These are phyloP conservation scores for Crossocerus cetratus DNA, from an alignment of 2,888 invertebrate species.

Conservation along the genomic window DNA sequence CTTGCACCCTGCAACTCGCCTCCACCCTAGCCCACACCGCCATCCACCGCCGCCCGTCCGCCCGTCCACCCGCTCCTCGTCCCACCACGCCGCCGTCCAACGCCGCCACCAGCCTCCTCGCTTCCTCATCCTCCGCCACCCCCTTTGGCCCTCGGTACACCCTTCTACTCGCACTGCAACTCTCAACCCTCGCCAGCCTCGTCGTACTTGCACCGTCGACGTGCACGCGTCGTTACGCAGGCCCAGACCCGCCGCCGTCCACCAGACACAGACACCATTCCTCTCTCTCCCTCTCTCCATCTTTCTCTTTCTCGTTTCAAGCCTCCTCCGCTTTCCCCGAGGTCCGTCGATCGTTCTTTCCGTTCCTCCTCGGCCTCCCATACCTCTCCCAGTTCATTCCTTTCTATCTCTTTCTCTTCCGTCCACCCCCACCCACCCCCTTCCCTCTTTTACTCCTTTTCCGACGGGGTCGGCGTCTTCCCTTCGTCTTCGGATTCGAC, in stretches of 20 bases:
- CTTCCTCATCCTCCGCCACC: constrained; percentile 39
- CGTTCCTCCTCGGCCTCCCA: constrained; percentile 31
- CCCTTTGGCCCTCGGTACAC: constrained; percentile 29
- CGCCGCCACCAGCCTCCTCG: constrained; percentile 26
- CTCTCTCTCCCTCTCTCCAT: constrained; percentile 12
- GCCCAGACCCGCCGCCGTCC: constrained; percentile 62
- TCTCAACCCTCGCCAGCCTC: constrained; percentile 54
- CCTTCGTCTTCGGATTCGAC: constrained; percentile 5
- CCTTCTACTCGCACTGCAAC: constrained; percentile 53
- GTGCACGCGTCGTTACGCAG: constrained; percentile 75
- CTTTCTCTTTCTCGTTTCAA: neutral
- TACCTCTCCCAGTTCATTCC: neutral
- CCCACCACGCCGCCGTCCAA: constrained; percentile 16
- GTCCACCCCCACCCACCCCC: constrained; percentile 18
- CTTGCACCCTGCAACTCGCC: constrained; percentile 56
- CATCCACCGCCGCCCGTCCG: constrained; percentile 33
- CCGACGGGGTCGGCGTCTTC: constrained; percentile 7
- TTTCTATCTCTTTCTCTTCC: neutral
- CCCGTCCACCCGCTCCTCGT: constrained; percentile 41
- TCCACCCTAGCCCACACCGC: constrained; percentile 35
- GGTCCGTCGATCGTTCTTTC: constrained; percentile 18
- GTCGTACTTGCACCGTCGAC: constrained; percentile 60
- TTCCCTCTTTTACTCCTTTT: constrained; percentile 10
- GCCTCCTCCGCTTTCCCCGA: neutral
- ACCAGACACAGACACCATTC: constrained; percentile 51